Evolutionary conservation across 2,797 vertebrate genomes (phyloP).

Genomic region (Agapornis canus): DNA sequence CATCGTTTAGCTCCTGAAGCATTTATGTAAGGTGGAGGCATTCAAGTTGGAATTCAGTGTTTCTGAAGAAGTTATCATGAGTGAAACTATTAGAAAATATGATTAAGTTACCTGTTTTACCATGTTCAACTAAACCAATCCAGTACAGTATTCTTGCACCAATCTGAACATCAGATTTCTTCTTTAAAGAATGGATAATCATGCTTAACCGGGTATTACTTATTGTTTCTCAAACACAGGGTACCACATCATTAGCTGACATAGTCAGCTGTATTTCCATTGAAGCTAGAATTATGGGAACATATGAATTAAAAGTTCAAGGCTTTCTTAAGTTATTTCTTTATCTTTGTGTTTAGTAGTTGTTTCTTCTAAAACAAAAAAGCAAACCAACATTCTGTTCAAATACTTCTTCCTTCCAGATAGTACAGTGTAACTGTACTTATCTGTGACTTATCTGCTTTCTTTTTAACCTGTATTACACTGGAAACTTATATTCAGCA

Average conservation of each 20-base stretch:
- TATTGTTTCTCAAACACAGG: not conserved
- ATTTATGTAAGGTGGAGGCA: not conserved
- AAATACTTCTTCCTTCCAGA: not conserved
- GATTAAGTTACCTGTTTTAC: not conserved
- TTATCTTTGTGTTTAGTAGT: not conserved
- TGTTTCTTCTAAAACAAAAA: not conserved
- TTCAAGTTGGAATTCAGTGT: not conserved
- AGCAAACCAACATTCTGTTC: rapidly evolving
- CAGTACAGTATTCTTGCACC: not conserved
- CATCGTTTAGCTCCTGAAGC: not conserved
- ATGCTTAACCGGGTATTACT: not conserved
- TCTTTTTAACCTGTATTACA: not conserved
- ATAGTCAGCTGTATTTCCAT: not conserved
- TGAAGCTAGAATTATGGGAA: not conserved
- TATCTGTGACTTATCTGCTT: not conserved
- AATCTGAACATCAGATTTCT: not conserved
- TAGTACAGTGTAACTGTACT: not conserved
- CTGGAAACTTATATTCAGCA: not conserved
- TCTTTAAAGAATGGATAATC: not conserved
- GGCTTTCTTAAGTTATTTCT: not conserved
- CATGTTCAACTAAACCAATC: not conserved
- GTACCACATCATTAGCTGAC: not conserved
- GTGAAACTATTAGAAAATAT: not conserved
- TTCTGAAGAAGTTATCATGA: not conserved
- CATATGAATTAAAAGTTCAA: not conserved